phyloP scores from a whole-genome alignment of 2,888 invertebrate species.

The Dioctria linearis region DNA sequence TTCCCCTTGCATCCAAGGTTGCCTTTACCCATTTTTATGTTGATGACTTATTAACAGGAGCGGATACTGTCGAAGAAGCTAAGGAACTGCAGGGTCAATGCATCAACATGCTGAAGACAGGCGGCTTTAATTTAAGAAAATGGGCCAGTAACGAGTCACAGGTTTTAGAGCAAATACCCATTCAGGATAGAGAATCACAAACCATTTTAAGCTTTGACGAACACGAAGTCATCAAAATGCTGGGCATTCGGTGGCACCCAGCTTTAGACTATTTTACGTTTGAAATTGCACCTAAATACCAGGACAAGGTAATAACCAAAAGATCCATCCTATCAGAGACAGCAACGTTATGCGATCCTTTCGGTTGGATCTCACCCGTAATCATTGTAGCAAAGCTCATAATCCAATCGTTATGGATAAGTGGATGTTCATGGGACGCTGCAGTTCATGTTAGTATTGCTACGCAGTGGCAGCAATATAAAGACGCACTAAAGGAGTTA shows the following conservation, averaged over 20 bases:
- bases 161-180: neutral
- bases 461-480: neutral
- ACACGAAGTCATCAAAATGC: neutral
- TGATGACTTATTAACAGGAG: conserved; percentile 53
- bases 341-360: neutral
- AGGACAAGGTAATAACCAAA: neutral
- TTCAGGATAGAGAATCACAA: too few relatives aligned
- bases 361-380: neutral
- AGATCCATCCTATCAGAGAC: neutral
- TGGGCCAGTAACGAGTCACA: conserved; percentile 12
- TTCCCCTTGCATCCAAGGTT: conserved; percentile 55
- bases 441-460: neutral
- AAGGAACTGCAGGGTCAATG: conserved; percentile 5
- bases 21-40: conserved; percentile 51
- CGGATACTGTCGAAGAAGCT: conserved; percentile 50
- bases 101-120: conserved; percentile 32
- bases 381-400: neutral
- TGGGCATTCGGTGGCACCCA: neutral
- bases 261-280: neutral
- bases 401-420: neutral
- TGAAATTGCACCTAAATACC: neutral
- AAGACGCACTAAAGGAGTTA: neutral
- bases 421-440: neutral
- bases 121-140: conserved; percentile 45
- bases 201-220: neutral